Percentiles rank a stretch among this genome's conserved stretches.
Conservation (phyloP, 1,140 invertebrate genomes). For the Cotesia vestalis region DNA sequence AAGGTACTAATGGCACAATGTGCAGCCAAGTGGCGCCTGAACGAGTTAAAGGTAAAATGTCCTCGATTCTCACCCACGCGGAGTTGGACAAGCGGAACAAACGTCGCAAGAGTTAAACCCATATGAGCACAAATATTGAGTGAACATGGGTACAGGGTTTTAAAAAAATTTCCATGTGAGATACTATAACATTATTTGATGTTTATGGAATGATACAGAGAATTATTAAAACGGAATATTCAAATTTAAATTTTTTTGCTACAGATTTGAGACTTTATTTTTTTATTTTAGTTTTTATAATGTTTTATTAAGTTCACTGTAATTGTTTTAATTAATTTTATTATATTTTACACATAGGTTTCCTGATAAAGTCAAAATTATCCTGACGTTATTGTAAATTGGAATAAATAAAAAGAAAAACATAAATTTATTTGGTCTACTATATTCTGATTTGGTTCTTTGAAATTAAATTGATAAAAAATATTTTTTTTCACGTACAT, state of each 20-base stretch:
- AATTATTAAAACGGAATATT: slow-evolving; percentile 38
- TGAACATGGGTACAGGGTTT: background rate
- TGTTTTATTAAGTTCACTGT: too few species aligned
- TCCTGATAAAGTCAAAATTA: too few species aligned
- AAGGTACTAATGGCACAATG: background rate
- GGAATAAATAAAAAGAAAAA: too few species aligned
- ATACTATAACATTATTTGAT: background rate
- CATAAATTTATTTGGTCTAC: too few species aligned
- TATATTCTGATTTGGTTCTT: too few species aligned
- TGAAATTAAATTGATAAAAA: too few species aligned
- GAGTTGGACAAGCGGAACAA: slow-evolving; percentile 23
- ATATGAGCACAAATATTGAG: slow-evolving; percentile 12
- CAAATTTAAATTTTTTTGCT: slow-evolving; percentile 41
- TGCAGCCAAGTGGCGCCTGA: slow-evolving; percentile 22
- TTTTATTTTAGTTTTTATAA: too few species aligned
- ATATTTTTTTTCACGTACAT: too few species aligned
- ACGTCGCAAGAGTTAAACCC: slow-evolving; percentile 24
- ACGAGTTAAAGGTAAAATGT: slow-evolving; percentile 10
- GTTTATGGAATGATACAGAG: too few species aligned
- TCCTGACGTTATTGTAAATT: too few species aligned
- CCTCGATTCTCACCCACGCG: slow-evolving; percentile 27
- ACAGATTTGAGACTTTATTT: background rate
- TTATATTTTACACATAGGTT: too few species aligned
- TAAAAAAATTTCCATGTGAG: background rate
- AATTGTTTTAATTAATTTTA: too few species aligned